Evolutionary conservation across 2,888 invertebrate species (phyloP).

Genomic region (Yponomeuta cagnagella): DNA sequence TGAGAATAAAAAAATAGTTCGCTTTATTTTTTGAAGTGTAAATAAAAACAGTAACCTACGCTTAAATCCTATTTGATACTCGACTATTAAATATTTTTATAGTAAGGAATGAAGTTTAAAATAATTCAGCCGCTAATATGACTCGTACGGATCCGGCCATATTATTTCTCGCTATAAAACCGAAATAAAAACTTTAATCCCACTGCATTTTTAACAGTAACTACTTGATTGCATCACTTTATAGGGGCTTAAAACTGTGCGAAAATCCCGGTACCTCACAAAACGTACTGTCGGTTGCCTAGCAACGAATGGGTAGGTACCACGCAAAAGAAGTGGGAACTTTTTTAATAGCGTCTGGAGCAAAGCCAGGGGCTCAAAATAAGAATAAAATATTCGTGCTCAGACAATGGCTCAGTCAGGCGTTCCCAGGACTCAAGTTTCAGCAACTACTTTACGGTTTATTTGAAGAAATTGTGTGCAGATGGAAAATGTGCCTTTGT

Average conservation of each 20-base stretch:
- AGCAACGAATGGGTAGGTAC: conserved; percentile 22
- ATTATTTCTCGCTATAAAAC: not conserved
- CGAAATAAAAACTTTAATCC: not conserved
- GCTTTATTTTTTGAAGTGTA: too few species aligned
- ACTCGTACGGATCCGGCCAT: not conserved
- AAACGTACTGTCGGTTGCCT: conserved; percentile 23
- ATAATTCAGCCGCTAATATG: too few species aligned
- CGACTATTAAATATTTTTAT: too few species aligned
- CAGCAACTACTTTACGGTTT: not conserved
- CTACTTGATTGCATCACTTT: not conserved
- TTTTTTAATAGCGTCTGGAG: conserved; percentile 38
- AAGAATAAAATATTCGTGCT: conserved; percentile 22
- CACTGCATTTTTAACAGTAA: not conserved
- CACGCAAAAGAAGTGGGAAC: conserved; percentile 32
- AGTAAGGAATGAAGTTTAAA: too few species aligned
- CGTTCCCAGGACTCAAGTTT: not conserved
- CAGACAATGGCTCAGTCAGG: conserved; percentile 29
- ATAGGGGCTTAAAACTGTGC: not conserved
- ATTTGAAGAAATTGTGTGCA: not conserved
- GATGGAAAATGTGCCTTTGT: too few species aligned
- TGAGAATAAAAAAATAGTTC: too few species aligned
- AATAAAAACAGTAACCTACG: too few species aligned
- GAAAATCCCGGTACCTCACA: conserved; percentile 16
- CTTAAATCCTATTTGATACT: too few species aligned
- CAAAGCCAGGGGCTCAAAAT: conserved; percentile 28